Evolutionary conservation across 2,888 invertebrate species (phyloP).

Genomic region (Euclidia mi): DNA sequence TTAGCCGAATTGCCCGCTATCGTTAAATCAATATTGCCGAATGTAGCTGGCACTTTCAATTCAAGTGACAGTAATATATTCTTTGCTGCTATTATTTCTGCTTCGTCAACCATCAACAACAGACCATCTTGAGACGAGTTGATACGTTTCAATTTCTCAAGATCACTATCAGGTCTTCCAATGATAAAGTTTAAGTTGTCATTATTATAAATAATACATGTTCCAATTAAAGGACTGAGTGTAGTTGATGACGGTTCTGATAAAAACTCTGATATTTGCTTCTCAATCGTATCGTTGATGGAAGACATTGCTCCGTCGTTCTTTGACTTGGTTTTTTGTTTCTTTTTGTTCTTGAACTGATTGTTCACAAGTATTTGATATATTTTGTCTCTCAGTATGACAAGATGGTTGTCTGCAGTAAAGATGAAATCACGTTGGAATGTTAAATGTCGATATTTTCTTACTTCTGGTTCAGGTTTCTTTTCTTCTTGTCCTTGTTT

Average conservation of each 20-base stretch:
- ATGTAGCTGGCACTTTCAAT: conserved; percentile 32
- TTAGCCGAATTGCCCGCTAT: conserved; percentile 9
- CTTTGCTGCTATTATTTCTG: background rate
- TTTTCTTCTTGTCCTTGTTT: no score
- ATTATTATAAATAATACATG: conserved; percentile 13
- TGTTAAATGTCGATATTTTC: conserved; percentile 16
- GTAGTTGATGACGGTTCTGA: background rate
- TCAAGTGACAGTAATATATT: background rate
- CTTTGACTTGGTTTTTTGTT: background rate
- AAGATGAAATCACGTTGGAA: conserved; percentile 35
- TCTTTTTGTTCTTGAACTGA: conserved; percentile 13
- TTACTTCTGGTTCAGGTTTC: no score
- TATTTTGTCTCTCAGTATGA: conserved; percentile 24
- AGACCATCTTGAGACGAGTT: background rate
- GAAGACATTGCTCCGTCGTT: background rate
- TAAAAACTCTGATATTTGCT: conserved; percentile 16
- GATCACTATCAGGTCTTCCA: conserved; percentile 1
- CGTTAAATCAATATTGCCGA: conserved; percentile 40
- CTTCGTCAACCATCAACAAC: background rate
- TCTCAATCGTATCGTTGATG: background rate
- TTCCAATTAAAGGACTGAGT: conserved; percentile 26
- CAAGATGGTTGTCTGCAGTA: conserved; percentile 20
- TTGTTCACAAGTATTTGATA: conserved; percentile 23
- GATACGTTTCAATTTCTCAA: background rate
- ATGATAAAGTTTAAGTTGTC: conserved; percentile 7